These are phyloP conservation scores for Corythoichthys haematopterus DNA, from an alignment of 2,113 vertebrate genomes.

Conservation along the genomic window DNA sequence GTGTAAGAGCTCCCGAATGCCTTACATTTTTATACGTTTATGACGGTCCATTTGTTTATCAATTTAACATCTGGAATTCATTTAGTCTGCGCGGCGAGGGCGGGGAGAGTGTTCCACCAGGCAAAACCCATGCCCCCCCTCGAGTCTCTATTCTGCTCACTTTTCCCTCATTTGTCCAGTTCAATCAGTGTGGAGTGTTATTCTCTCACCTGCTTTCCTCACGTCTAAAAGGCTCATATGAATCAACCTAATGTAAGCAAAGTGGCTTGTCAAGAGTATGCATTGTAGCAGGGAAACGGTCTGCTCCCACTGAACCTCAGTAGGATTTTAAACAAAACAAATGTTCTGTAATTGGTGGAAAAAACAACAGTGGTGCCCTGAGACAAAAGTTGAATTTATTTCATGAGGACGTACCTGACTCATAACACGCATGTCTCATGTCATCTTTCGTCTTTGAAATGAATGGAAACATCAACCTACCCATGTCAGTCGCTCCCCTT, in stretches of 20 bases:
- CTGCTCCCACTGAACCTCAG: background rate
- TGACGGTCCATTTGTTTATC: slow-evolving; percentile 70
- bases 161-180: slow-evolving; percentile 22
- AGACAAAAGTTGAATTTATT: background rate
- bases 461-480: background rate
- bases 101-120: slow-evolving; percentile 34
- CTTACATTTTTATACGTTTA: slow-evolving; percentile 64
- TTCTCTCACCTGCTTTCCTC: slow-evolving; percentile 14
- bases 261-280: background rate
- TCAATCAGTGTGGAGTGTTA: slow-evolving; percentile 14
- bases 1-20: slow-evolving; percentile 53
- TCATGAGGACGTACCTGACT: background rate
- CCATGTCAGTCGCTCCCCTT: too few relatives aligned
- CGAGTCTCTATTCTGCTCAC: slow-evolving; percentile 14
- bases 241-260: slow-evolving; percentile 5
- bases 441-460: background rate
- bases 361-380: background rate
- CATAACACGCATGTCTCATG: too few relatives aligned
- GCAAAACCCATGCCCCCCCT: slow-evolving; percentile 35
- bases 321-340: background rate
- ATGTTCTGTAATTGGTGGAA: background rate
- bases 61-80: slow-evolving; percentile 70
- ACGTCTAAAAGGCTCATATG: slow-evolving; percentile 16
- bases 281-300: background rate
- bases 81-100: slow-evolving; percentile 44